These are phyloP conservation scores for Tinamus major DNA, from an alignment of 2,797 vertebrate species.

Conservation along the genomic window DNA sequence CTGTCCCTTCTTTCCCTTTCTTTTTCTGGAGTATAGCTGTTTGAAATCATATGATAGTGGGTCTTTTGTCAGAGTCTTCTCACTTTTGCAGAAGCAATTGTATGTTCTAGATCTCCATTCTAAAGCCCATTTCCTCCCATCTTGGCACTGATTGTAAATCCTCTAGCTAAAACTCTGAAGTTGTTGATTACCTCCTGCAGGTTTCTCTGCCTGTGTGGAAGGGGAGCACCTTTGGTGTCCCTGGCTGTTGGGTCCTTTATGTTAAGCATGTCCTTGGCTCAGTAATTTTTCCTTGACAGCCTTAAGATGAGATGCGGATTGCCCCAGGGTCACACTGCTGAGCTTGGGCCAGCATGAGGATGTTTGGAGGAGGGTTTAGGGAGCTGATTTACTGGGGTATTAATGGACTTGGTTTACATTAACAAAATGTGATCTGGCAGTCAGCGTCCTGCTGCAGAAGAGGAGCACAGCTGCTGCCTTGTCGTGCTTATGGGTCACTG, in stretches of 20 bases:
- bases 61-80: background rate
- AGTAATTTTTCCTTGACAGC: background rate
- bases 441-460: constrained; percentile 43
- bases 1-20: background rate
- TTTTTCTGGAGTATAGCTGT: background rate
- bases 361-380: background rate
- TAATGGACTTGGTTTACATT: constrained; percentile 29
- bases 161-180: background rate
- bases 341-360: background rate
- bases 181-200: background rate
- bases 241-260: background rate
- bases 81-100: constrained; percentile 4
- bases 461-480: constrained; percentile 52
- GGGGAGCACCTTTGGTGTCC: background rate
- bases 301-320: background rate
- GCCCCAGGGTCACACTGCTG: background rate
- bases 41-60: background rate
- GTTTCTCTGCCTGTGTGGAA: background rate
- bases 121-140: background rate
- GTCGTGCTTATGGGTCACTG: constrained; percentile 35
- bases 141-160: background rate
- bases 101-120: constrained; percentile 8
- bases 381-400: constrained; percentile 22
- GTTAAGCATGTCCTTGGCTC: background rate
- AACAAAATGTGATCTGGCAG: background rate